Evolutionary conservation across 2,797 vertebrate species (phyloP), one percentile per base, ranked within the genome.

Genomic region (Novumbra hubbsi): DNA sequence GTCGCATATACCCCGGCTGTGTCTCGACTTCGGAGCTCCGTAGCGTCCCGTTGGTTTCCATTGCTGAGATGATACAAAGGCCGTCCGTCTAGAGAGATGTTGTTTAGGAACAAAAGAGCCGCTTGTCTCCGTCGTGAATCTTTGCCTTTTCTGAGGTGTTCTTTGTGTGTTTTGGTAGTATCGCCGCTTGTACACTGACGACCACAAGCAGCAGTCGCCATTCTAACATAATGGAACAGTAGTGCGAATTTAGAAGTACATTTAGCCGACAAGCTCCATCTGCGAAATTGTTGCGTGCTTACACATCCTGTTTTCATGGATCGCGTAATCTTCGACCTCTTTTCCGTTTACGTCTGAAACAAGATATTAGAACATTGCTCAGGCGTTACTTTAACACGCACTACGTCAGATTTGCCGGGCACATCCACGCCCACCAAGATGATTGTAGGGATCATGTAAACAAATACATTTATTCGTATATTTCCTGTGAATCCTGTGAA

Each of bases 51-150:
- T 15, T 80, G 88, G 21, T 88, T 90, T 65, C 88, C 93, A 49
- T 91, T 84, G 81, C 75, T 86, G 17, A 88, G 64, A 80, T 86
- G 90, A 80, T 76, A 83, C 38, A 91, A 88, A 5, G 96, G 96
- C 1, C 95, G 93, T 2, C 97, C 97, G 83, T 98, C 96, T 78
- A 98, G 89, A 0, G 96, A 98, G 84, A 97, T 98, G 74, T 97
- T 98, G 63, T 86, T 97, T 62, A 98, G 94, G 84, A 98, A 98
- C 80, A 95, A 90, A 12, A 98, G 90, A 7, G 97, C 97, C 71
- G 96, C 97, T 87, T 97, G 96, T 65, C 97, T 90, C 71, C 96
- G 91, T 12, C 92, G 90, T 1, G 96, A 95, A 73, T 97, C 96
- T 17, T 92, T 94, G 28, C 82, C 86, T 85, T 88, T 93, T 49